Conservation (phyloP, 2,113 vertebrate species). For the Octodon degus region DNA sequence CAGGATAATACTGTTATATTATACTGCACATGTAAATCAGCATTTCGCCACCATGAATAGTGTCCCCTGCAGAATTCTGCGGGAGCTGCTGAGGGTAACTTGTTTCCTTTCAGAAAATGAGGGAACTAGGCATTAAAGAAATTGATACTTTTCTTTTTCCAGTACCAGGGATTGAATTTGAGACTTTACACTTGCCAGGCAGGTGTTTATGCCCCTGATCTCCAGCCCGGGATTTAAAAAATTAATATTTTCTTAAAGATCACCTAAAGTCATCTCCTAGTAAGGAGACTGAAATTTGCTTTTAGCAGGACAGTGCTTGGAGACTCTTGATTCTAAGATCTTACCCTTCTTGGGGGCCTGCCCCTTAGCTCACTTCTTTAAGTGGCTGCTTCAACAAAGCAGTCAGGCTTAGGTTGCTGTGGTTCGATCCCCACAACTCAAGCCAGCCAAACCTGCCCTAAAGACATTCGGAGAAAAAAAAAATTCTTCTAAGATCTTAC, state of each 20-base stretch:
- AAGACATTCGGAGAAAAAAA: too few species aligned
- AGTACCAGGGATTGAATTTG: too few species aligned
- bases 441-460: too few species aligned
- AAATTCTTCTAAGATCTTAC: neutral
- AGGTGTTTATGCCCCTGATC: too few species aligned
- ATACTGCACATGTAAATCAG: neutral
- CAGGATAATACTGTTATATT: neutral
- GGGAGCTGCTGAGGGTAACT: neutral
- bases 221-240: neutral
- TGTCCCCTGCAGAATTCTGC: neutral
- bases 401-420: too few species aligned
- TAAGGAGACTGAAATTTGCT: neutral
- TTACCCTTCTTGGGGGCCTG: neutral
- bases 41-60: neutral
- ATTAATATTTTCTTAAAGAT: neutral
- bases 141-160: neutral
- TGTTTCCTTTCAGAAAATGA: slow-evolving; percentile 4
- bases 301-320: neutral
- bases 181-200: too few species aligned
- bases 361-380: too few species aligned
- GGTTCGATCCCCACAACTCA: too few species aligned
- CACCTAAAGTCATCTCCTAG: neutral
- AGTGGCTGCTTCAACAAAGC: too few species aligned
- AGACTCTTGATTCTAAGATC: neutral
- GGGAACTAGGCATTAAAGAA: neutral